Base-by-base conservation (phyloP, 2,113 vertebrate species). In the Etia nguti region DNA sequence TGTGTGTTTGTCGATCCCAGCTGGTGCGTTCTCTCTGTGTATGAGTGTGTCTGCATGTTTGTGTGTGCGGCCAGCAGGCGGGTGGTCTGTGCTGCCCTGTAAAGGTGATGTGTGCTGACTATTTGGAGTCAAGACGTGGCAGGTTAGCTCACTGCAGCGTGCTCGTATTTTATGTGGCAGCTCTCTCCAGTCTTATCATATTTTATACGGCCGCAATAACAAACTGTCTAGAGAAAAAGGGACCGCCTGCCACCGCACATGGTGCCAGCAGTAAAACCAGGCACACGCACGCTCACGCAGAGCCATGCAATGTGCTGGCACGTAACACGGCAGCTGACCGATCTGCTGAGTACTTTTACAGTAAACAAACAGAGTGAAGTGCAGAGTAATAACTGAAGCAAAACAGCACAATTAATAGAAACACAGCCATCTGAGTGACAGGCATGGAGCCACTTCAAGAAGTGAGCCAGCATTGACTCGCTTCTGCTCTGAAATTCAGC, bases 191-290 rank as follows among this genome's bases (percentile, higher is more conserved):
- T 90, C 95, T 94, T 91, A 93, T 92, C 92, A 93, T 94, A 91
- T 94, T 91, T 94, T 94, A 94, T 94, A 93, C 36, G 85, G 85
- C 89, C 6, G 92, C 93, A 93, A 94, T 94, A 95, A 95, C 95
- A 94, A 88, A 93, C 62, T 91, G 90, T 92, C 89, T 65, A 62
- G 92, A 92, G 93, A 60, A 54, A 82, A 88, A 89, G 50, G 77
- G 46, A 16, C 90, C 77, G 92, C 86, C 89, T 95, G 95, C 90
- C 86, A 88, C 84, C 4, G 59, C 92, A 93, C 92, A 93, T 93
- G 91, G 92, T 94, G 92, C 86, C 87, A 60, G 90, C 82, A 90
- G 86, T 92, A 88, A 93, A 92, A 93, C 13, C 79, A 81, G n/a
- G 20, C 70, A 65, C 75, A 18, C 4, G 3, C 57, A 85, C 13